Evolutionary conservation across 2,888 invertebrate species (phyloP).

Genomic region (Dolichopus griseipennis): DNA sequence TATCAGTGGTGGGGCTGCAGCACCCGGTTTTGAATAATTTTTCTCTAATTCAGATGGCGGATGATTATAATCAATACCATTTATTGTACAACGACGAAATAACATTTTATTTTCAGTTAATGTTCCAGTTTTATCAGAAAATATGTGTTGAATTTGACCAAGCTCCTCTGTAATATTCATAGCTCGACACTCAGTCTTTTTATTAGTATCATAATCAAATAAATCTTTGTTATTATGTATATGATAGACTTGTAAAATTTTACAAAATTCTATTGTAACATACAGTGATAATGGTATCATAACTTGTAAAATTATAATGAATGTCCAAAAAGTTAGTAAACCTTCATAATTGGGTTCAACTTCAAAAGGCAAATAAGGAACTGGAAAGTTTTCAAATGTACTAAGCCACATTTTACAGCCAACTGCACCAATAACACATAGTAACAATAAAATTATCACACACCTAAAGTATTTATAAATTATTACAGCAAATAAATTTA

Average conservation of each 20-base stretch:
- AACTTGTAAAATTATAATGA: constrained; percentile 90
- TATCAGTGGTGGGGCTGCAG: constrained; percentile 46
- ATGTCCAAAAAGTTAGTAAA: constrained; percentile 87
- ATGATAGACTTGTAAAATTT: constrained; percentile 89
- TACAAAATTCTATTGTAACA: constrained; percentile 94
- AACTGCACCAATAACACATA: constrained; percentile 85
- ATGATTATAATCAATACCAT: constrained; percentile 83
- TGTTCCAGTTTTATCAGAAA: constrained; percentile 97
- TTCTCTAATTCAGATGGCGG: constrained; percentile 60
- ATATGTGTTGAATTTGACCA: constrained; percentile 89
- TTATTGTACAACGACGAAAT: constrained; percentile 82
- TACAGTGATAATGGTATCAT: constrained; percentile 96
- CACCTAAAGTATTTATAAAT: constrained; percentile 46
- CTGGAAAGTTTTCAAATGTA: constrained; percentile 44
- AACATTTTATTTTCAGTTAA: constrained; percentile 97
- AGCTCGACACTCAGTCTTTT: constrained; percentile 80
- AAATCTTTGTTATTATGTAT: constrained; percentile 84
- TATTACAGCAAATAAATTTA: not conserved
- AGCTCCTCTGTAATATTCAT: constrained; percentile 95
- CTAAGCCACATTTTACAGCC: constrained; percentile 80
- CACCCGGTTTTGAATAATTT: constrained; percentile 45
- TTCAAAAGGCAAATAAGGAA: constrained; percentile 60
- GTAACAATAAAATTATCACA: constrained; percentile 77
- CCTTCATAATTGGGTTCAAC: constrained; percentile 62
- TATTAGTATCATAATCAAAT: constrained; percentile 75